Evolutionary conservation across 2,113 vertebrate species (phyloP).

Genomic region (Mohoua ochrocephala): DNA sequence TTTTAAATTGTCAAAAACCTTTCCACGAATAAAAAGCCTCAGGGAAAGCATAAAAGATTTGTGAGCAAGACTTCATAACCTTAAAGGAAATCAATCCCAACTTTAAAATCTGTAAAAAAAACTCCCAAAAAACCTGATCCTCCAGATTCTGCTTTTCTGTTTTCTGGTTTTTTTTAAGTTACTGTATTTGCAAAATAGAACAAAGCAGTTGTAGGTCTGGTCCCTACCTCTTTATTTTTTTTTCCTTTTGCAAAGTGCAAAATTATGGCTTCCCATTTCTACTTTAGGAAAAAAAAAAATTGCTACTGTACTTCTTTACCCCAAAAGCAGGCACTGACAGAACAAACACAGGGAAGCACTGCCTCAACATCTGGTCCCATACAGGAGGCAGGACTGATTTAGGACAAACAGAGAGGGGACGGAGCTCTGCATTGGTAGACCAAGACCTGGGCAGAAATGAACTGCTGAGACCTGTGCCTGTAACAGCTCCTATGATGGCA

Average conservation of each 20-base stretch:
- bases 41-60: neutral
- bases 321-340: neutral
- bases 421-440: neutral
- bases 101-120: neutral
- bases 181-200: neutral
- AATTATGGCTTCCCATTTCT: neutral
- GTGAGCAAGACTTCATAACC: neutral
- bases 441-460: neutral
- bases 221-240: neutral
- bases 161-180: neutral
- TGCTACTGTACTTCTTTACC: neutral
- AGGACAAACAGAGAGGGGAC: neutral
- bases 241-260: neutral
- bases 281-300: neutral
- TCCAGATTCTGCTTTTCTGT: neutral
- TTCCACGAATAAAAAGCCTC: neutral
- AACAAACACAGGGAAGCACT: neutral
- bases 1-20: neutral
- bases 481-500: neutral
- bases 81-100: neutral
- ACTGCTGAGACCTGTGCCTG: neutral
- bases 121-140: fast-evolving
- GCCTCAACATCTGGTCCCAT: neutral
- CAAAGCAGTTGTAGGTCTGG: neutral
- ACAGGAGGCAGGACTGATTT: neutral